Evolutionary conservation across 2,113 vertebrate species (phyloP).

Genomic region (Bagarius yarrelli): DNA sequence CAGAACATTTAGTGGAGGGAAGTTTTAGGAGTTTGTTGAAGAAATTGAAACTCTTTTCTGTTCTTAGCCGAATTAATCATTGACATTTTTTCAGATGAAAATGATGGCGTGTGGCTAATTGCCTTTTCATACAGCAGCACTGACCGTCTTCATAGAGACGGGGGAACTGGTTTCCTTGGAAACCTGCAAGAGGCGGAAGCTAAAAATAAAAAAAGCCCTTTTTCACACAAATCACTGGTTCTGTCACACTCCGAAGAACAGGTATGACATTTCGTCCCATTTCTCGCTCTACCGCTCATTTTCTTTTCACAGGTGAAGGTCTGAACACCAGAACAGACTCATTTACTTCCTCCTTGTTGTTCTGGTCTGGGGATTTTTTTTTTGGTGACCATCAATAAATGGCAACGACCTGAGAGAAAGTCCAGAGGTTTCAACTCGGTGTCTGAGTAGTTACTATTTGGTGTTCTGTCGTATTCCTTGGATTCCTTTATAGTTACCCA

Average conservation of each 20-base stretch:
- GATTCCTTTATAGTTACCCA: background rate
- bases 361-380: background rate
- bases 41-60: too few relatives aligned
- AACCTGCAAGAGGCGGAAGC: slow-evolving; percentile 26
- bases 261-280: slow-evolving; percentile 29
- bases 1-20: background rate
- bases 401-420: background rate
- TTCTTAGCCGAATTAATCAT: background rate
- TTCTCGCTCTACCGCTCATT: background rate
- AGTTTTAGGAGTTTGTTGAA: background rate
- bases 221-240: slow-evolving; percentile 17
- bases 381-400: background rate
- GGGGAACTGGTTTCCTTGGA: slow-evolving; percentile 40
- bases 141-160: slow-evolving; percentile 12
- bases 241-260: slow-evolving; percentile 27
- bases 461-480: background rate
- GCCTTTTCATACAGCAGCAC: slow-evolving; percentile 27
- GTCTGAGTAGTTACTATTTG: background rate
- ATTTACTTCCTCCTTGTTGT: background rate
- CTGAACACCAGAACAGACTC: background rate
- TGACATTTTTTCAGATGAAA: background rate
- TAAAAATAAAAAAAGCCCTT: slow-evolving; percentile 37
- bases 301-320: slow-evolving; percentile 7
- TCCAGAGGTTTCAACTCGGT: background rate
- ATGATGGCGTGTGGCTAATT: slow-evolving; percentile 25